Evolutionary conservation across 2,113 vertebrate genomes (phyloP).

Genomic region (Austrofundulus limnaeus): DNA sequence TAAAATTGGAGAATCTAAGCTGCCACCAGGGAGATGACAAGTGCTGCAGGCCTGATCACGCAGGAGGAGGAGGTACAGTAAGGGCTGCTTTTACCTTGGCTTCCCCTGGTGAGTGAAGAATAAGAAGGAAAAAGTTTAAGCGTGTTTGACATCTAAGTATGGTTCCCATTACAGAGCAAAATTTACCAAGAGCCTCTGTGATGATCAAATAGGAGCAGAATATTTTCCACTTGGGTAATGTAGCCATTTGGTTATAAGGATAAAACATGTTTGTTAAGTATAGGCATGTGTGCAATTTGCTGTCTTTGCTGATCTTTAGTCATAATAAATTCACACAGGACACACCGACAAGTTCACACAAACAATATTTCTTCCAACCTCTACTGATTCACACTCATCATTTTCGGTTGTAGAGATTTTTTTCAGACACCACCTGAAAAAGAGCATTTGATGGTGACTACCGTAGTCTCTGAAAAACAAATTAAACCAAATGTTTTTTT

Average conservation of each 20-base stretch:
- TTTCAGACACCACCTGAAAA: neutral
- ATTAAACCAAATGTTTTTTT: neutral
- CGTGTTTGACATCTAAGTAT: conserved; percentile 30
- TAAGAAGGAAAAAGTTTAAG: conserved; percentile 5
- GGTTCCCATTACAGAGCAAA: conserved; percentile 54
- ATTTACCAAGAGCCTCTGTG: conserved; percentile 54
- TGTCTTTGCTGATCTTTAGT: conserved; percentile 33
- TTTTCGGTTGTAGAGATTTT: neutral
- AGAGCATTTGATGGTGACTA: too few species aligned
- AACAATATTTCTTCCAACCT: neutral
- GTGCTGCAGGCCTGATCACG: conserved; percentile 60
- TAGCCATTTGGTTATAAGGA: conserved; percentile 43
- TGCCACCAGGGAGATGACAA: conserved; percentile 75
- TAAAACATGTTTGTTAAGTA: conserved; percentile 39
- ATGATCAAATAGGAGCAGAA: conserved; percentile 49
- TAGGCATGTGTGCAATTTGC: conserved; percentile 41
- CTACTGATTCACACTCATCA: neutral
- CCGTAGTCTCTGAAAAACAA: neutral
- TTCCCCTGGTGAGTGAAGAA: neutral
- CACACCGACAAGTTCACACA: conserved; percentile 10
- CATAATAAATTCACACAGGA: conserved; percentile 15
- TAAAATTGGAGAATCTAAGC: conserved; percentile 75
- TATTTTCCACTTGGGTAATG: conserved; percentile 57
- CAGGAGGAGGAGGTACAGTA: conserved; percentile 51
- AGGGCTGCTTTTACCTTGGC: conserved; percentile 34